These are phyloP conservation scores for Pterocles orientalis DNA, from an alignment of 2,113 vertebrate genomes.

Conservation along the genomic window DNA sequence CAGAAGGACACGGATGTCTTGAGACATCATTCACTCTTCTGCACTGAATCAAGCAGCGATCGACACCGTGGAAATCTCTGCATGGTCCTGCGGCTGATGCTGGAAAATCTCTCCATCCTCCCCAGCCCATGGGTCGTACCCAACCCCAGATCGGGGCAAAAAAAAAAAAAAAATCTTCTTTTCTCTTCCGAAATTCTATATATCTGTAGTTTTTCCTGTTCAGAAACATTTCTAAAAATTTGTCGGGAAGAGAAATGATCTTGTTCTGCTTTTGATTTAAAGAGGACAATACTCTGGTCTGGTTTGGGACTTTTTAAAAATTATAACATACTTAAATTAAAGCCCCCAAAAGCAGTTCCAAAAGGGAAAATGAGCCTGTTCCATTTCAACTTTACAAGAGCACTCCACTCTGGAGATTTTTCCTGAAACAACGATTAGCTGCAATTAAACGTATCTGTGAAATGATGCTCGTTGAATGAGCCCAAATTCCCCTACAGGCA, in stretches of 20 bases:
- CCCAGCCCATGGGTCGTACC: not conserved
- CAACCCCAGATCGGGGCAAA: not conserved
- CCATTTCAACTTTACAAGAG: not conserved
- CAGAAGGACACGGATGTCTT: not conserved
- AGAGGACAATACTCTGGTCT: not conserved
- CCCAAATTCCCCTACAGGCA: not conserved
- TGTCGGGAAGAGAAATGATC: not conserved
- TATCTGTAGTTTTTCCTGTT: not conserved
- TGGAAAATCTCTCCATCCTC: not conserved
- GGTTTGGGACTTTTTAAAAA: not conserved
- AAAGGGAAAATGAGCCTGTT: not conserved
- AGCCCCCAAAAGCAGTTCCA: not conserved
- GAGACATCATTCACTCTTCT: not conserved
- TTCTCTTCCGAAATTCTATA: not conserved
- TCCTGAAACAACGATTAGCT: not conserved
- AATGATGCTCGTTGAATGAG: not conserved
- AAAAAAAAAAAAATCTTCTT: not conserved
- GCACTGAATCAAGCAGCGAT: not conserved
- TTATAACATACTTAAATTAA: not conserved
- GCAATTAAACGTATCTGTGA: not conserved
- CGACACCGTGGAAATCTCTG: not conserved
- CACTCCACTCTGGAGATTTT: not conserved
- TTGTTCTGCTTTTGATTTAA: not conserved
- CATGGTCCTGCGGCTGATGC: accelerated
- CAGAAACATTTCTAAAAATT: not conserved